Base-by-base conservation (phyloP, 2,113 vertebrate genomes). In the Rhinogobius similis region DNA sequence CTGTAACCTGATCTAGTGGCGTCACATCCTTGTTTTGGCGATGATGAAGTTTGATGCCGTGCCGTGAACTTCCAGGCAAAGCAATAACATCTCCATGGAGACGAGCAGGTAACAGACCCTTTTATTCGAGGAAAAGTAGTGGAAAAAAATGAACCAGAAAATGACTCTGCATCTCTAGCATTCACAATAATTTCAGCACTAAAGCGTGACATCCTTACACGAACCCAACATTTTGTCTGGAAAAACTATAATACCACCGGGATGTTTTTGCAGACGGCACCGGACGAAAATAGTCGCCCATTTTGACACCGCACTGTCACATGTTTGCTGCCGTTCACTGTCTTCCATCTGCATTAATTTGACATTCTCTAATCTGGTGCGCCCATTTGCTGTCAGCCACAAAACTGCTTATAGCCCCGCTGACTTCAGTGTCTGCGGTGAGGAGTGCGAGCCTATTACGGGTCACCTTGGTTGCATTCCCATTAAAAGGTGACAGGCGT, bases 321-420 rank as follows among this genome's bases (percentile, higher is more conserved):
- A 82, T 86, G 63, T 84, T 71, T 79, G 73, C 69, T 79, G 78
- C 69, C 72, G 83, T 85, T 89, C 82, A 59, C 83, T 76, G 84
- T 86, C 83, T 84, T 74, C 80, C 82, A 85, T 86, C 83, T 85
- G 88, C 89, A 89, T 91, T 91, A 83, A 91, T 91, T 89, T 89
- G 84, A 90, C 90, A 83, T 85, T 79, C 85, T 86, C 81, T 85
- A 87, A 90, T 89, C 90, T 88, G 78, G 62, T 27, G n/a, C 67
- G 81, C 72, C 75, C 44, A 79, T 86, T 89, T 87, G 73, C 86
- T 82, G 79, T 83, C 84, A 81, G 72, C 56, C 13, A 64, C 70
- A 72, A 67, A 75, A 68, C 72, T 58, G 73, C 79, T 41, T 61
- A 85, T 77, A 64, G 66, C 85, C 55, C 86, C 76, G 84, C 82